These are phyloP conservation scores for Dermatemys mawii DNA, from an alignment of 2,113 vertebrate species.

Conservation along the genomic window DNA sequence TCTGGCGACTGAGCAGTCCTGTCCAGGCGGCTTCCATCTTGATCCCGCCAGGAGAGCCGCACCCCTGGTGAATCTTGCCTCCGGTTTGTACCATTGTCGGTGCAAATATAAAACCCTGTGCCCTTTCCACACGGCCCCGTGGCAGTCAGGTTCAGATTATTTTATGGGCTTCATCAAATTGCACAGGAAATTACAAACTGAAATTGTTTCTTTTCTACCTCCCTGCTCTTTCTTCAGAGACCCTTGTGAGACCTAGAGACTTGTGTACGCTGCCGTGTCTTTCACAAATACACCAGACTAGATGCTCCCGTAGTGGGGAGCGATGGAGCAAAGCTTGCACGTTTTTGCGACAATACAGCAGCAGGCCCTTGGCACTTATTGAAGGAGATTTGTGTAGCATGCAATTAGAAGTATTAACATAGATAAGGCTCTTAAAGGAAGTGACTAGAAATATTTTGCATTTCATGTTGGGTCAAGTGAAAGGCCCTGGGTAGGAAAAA, in stretches of 20 bases:
- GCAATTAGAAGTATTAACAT: not conserved
- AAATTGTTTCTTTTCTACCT: not conserved
- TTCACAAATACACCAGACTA: not conserved
- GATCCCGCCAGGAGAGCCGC: not conserved
- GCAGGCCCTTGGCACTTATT: not conserved
- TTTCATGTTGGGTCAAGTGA: not conserved
- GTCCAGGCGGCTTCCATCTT: not conserved
- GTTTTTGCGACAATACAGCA: not conserved
- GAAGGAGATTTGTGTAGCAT: not conserved
- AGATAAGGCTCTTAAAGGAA: not conserved
- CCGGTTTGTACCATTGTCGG: accelerated
- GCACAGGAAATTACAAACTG: not conserved
- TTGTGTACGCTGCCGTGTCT: not conserved
- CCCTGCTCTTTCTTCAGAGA: not conserved
- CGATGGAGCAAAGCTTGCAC: not conserved
- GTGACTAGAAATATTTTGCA: not conserved
- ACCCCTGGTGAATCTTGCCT: not conserved
- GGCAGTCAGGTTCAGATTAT: not conserved
- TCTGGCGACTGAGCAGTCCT: not conserved
- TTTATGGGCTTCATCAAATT: not conserved
- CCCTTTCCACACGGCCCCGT: not conserved
- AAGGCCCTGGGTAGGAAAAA: not conserved
- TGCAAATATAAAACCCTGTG: not conserved
- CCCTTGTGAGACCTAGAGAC: not conserved
- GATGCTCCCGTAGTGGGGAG: accelerated